Conservation (phyloP, 2,888 invertebrate genomes). For the Zaprionus lineosus region DNA sequence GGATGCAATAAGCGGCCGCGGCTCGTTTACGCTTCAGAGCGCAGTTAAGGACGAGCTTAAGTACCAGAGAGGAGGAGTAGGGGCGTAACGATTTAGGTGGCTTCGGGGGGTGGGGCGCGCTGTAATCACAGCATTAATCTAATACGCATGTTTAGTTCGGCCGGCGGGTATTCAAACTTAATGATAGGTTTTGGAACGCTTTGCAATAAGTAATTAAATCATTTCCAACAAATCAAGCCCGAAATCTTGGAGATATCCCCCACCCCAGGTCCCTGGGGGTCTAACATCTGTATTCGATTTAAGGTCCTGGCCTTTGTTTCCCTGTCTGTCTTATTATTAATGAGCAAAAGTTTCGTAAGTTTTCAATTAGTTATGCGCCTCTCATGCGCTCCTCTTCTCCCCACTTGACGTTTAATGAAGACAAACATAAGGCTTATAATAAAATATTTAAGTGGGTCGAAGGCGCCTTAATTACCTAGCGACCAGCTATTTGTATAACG, state of each 20-base stretch:
- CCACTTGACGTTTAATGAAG: conserved; percentile 59
- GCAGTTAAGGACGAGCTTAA: conserved; percentile 10
- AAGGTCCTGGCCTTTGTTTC: neutral
- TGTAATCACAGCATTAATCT: conserved; percentile 70
- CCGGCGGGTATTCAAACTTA: conserved; percentile 46
- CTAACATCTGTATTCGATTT: too few species aligned
- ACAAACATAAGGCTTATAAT: conserved; percentile 59
- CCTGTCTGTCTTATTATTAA: conserved; percentile 66
- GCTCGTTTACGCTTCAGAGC: conserved; percentile 59
- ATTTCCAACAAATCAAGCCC: conserved; percentile 65
- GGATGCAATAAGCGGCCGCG: conserved; percentile 55
- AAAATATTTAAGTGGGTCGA: conserved; percentile 57
- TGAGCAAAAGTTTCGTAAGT: conserved; percentile 70
- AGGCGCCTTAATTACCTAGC: conserved; percentile 59
- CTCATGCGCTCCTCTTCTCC: too few species aligned
- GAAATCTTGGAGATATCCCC: neutral
- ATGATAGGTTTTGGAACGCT: conserved; percentile 60
- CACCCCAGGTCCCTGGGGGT: too few species aligned
- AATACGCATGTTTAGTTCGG: conserved; percentile 59
- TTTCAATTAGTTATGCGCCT: conserved; percentile 69
- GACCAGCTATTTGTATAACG: conserved; percentile 54
- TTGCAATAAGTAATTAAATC: conserved; percentile 67
- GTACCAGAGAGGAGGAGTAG: neutral
- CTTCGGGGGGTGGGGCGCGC: neutral
- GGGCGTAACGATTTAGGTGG: neutral